Conservation (phyloP, 2,797 vertebrate genomes). For the Capromys pilorides region DNA sequence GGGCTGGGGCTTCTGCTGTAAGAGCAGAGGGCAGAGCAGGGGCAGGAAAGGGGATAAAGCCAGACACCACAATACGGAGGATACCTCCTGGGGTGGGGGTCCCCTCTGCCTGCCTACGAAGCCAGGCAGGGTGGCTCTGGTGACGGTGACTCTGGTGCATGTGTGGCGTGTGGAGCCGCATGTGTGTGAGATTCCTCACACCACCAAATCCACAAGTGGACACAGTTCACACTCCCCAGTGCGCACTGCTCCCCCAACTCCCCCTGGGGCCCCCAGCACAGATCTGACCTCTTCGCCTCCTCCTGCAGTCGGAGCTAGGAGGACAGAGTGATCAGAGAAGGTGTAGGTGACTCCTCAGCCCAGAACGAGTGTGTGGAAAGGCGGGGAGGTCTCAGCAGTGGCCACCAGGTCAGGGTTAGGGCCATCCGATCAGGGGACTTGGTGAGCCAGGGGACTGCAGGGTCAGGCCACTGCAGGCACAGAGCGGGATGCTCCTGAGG, state of each 20-base stretch:
- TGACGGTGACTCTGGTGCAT: neutral
- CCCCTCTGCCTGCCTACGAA: neutral
- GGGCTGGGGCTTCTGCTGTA: no score
- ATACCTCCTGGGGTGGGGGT: neutral
- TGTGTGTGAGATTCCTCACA: neutral
- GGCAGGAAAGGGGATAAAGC: neutral
- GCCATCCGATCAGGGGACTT: neutral
- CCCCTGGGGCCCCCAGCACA: neutral
- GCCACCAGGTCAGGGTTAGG: neutral
- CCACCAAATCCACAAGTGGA: neutral
- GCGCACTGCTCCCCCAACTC: fast-evolving
- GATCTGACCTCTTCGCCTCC: neutral
- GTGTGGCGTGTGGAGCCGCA: neutral
- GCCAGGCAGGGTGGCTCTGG: neutral
- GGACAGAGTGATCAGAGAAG: neutral
- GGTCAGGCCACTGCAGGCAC: no score
- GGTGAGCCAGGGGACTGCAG: neutral
- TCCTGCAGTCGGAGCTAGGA: no score
- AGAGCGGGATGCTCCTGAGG: neutral
- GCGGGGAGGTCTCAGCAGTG: neutral
- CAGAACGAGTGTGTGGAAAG: neutral
- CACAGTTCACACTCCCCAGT: no score
- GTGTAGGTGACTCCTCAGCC: neutral
- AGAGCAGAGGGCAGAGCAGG: neutral
- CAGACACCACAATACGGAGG: neutral